Base-by-base conservation (phyloP, 35 echinoderm and acorn worm genomes). In the Strongylocentrotus purpuratus region DNA sequence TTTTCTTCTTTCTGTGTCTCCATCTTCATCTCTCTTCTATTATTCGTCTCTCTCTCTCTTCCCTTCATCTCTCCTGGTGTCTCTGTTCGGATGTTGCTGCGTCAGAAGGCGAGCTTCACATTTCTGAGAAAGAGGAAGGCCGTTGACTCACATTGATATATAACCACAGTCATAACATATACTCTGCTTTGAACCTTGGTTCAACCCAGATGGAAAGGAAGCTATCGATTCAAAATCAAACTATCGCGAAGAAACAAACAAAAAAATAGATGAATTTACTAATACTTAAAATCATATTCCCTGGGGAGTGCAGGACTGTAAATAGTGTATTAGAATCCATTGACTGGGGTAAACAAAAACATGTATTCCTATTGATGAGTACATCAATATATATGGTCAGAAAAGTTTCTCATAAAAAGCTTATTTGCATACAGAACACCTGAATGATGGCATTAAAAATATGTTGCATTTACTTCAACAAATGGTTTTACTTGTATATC, bases 131-230 rank as follows among this genome's bases (percentile, higher is more conserved):
- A 78, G 65, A 78, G 65, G 65, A 78, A 78, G 65, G 65, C 25
- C 6, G 65, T 28, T 78, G 65, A 78, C 65, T 78, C 65, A n/a
- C 85, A 46, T 48, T 85, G 20, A 94, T 86, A 61, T 85, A 94
- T 86, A 35, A 35, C 28, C 33, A 31, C 46, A 46, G 94, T 85
- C 85, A 94, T 85, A 65, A 94, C 60, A 94, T 71, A 32, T 22
- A 45, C 60, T 11, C n/a, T 94, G 85, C 45, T 94, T 86, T 94
- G 60, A 85, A 65, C 46, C 65, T 60, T 46, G 85, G 59, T 92
- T 92, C 90, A 92, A 46, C 90, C 50, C 90, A 25, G 33, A 55
- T 48, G 46, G 33, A 15, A 94, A 0, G 94, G 25, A n/a, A 78
- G 22, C 65, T 22, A 8, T 6, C 4, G 22, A 28, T 78, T 78